Percentiles rank a stretch among this genome's conserved stretches.
These are phyloP conservation scores for Drosophila mercatorum DNA, from an alignment of 2,888 invertebrate genomes.

Conservation along the genomic window DNA sequence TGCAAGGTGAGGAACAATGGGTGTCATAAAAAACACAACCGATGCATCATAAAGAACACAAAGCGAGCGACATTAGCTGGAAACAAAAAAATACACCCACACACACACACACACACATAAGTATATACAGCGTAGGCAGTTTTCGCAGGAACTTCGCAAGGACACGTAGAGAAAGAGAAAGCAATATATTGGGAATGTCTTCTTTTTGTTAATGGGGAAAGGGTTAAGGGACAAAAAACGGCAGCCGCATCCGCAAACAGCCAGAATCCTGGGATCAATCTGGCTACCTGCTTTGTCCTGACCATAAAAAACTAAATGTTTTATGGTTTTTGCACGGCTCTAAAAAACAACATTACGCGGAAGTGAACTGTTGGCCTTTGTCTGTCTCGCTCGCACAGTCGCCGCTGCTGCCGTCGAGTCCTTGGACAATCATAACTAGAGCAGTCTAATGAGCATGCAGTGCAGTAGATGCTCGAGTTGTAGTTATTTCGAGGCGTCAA, in stretches of 20 bases:
- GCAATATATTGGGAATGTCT: conserved; percentile 7
- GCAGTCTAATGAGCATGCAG: conserved; percentile 48
- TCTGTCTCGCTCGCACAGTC: conserved; percentile 9
- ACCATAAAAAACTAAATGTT: conserved; percentile 72
- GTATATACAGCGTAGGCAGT: conserved; percentile 10
- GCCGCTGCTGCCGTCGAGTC: conserved; percentile 14
- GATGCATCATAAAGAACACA: conserved; percentile 69
- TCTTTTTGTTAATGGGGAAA: conserved; percentile 73
- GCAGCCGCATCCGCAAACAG: conserved; percentile 20
- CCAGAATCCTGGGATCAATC: not conserved
- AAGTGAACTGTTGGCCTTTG: conserved; percentile 50
- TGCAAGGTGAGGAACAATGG: conserved; percentile 57
- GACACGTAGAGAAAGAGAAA: conserved; percentile 41
- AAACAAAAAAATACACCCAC: conserved; percentile 57
- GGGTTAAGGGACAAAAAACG: conserved; percentile 72
- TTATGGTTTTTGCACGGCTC: conserved; percentile 48
- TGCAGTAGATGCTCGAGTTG: conserved; percentile 16
- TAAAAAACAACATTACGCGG: conserved; percentile 67
- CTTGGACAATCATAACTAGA: conserved; percentile 67
- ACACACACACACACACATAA: not conserved
- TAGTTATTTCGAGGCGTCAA: conserved; percentile 22
- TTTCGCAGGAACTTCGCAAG: conserved; percentile 62
- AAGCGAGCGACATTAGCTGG: conserved; percentile 65
- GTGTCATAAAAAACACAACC: conserved; percentile 73
- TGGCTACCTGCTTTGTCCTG: conserved; percentile 25